Base-by-base conservation (phyloP, 2,888 invertebrate species). In the Idaea aversata region DNA sequence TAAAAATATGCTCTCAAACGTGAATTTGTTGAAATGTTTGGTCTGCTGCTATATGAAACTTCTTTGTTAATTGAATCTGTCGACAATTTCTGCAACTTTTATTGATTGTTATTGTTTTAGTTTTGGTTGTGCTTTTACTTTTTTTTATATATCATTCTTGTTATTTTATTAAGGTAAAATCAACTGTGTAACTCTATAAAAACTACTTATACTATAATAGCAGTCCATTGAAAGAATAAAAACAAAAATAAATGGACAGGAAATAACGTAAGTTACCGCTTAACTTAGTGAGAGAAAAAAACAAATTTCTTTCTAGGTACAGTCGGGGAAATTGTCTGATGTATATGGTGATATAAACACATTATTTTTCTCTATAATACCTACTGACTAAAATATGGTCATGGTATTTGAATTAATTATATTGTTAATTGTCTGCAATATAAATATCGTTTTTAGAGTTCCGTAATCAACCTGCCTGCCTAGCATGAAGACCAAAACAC, bases 241-340 rank as follows among this genome's bases (percentile, higher is more conserved):
- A 74, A 75, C 61, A 70, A 76, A 74, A 78, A 72, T 71, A 75
- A 72, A 70, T 73, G 69, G 69, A 34, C 38, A 72, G 72, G 73
- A 82, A 83, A 80, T 77, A 72, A 70, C 70, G 75, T 75, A 73
- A 68, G 72, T 75, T 75, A 73, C 68, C 67, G 64, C 69, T 69
- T 71, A 74, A 77, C 79, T 73, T 63, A 60, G 25, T 34, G 59
- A 38, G 61, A 60, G 25, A 57, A 25, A 65, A 65, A 70, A 61
- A 63, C 34, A 61, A 63, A 62, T 63, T 63, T 61, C n/a, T 59
- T 60, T 66, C 58, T 34, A 15, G 36, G 34, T 16, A 61, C 62
- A 35, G 61, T 61, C n/a, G 15, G 34, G 35, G n/a, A 61, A 61
- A 61, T 61, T 61, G 34, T 61, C 10, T 47, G 47, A 10, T 13